phyloP scores from a whole-genome alignment of 2,113 vertebrate genomes.

The Myotis lucifugus region DNA sequence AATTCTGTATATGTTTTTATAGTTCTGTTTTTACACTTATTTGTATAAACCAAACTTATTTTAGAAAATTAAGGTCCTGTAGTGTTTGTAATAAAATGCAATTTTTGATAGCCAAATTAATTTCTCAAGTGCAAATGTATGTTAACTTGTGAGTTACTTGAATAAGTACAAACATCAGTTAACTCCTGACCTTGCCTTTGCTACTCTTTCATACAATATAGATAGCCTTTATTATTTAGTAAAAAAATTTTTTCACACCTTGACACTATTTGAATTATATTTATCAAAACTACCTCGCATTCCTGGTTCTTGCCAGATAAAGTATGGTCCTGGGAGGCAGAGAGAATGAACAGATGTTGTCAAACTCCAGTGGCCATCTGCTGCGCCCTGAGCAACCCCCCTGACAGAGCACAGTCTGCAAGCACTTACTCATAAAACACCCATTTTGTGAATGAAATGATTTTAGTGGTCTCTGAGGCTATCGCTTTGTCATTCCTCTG shows the following conservation, averaged over 20 bases:
- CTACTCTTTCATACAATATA: not conserved
- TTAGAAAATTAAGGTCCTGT: not conserved
- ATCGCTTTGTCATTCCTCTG: conserved; percentile 58
- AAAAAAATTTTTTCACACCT: not conserved
- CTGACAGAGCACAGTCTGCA: not conserved
- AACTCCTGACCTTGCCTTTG: not conserved
- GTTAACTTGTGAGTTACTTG: not conserved
- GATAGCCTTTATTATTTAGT: not conserved
- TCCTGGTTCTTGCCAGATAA: not conserved
- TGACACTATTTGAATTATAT: not conserved
- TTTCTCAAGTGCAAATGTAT: not conserved
- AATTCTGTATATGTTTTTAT: not conserved
- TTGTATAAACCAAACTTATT: not conserved
- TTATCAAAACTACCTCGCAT: not conserved
- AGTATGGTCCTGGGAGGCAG: not conserved
- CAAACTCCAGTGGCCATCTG: conserved; percentile 68
- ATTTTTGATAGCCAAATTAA: not conserved
- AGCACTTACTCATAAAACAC: conserved; percentile 64
- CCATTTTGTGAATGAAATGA: conserved; percentile 78
- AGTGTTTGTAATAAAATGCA: not conserved
- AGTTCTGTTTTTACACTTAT: not conserved
- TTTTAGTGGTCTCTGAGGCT: conserved; percentile 73
- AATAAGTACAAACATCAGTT: not conserved
- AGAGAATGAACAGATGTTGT: conserved; percentile 64
- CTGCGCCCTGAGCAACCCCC: conserved; percentile 20